Evolutionary conservation across 1,140 invertebrate species (phyloP).

Genomic region (Aricia agestis): DNA sequence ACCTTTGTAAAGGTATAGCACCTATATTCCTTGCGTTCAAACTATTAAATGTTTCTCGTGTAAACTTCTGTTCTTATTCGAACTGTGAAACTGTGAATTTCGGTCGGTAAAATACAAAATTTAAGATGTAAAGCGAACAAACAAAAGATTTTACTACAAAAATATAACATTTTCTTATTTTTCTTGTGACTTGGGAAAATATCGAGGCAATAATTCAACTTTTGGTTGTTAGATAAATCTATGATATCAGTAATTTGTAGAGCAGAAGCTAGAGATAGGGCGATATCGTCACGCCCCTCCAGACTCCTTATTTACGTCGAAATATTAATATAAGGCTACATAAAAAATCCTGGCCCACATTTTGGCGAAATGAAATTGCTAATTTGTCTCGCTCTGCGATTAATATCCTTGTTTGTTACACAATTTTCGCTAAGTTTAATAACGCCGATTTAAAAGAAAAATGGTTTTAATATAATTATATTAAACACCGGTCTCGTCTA

Average conservation of each 20-base stretch:
- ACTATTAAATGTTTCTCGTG: background rate
- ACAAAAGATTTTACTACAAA: background rate
- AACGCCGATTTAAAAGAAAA: slow-evolving; percentile 36
- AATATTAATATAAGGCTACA: slow-evolving; percentile 2
- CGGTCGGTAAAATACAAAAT: background rate
- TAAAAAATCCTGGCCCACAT: background rate
- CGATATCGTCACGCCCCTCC: background rate
- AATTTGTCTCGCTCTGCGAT: slow-evolving; percentile 7
- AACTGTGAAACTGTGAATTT: background rate
- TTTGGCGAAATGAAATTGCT: slow-evolving; percentile 11
- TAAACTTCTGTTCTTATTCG: background rate
- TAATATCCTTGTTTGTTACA: slow-evolving; percentile 14
- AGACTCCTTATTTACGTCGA: background rate
- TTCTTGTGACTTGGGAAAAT: background rate
- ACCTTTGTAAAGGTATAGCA: background rate
- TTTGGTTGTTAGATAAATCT: background rate
- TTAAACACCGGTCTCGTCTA: slow-evolving; percentile 29
- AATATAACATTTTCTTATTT: background rate
- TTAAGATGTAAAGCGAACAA: background rate
- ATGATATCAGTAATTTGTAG: background rate
- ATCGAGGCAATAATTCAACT: background rate
- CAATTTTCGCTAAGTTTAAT: slow-evolving; percentile 11
- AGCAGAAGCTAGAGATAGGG: background rate
- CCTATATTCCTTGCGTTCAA: background rate
- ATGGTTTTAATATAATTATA: slow-evolving; percentile 39